Percentiles rank a stretch among this genome's conserved stretches.
These are phyloP conservation scores for Meghimatium bilineatum DNA, from an alignment of 2,888 invertebrate species.

Conservation along the genomic window DNA sequence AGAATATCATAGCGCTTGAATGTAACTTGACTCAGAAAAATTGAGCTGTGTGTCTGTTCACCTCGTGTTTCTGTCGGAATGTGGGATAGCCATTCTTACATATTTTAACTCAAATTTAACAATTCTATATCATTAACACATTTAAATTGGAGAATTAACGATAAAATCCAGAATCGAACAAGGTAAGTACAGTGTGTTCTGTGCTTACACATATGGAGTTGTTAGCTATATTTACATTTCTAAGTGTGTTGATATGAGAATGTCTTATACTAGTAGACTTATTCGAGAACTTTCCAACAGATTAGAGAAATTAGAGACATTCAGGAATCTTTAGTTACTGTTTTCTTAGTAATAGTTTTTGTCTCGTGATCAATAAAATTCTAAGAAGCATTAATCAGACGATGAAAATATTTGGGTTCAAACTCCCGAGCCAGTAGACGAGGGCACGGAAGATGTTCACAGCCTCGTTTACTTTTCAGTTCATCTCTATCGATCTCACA, in stretches of 20 bases:
- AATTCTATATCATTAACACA: neutral
- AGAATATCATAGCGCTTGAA: neutral
- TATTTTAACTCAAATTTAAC: neutral
- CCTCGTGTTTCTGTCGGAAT: no score
- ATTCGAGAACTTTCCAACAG: no score
- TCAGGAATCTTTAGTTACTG: no score
- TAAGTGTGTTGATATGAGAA: no score
- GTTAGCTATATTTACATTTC: neutral
- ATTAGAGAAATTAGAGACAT: no score
- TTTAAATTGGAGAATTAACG: neutral
- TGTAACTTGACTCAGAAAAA: neutral
- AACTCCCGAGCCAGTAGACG: no score
- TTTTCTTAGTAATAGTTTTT: neutral
- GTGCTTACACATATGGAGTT: neutral
- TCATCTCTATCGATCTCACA: constrained; percentile 6
- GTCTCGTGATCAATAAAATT: neutral
- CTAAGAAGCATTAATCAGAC: neutral
- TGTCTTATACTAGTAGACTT: no score
- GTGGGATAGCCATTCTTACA: no score
- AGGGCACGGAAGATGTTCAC: neutral
- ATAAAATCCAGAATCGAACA: neutral
- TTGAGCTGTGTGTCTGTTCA: neutral
- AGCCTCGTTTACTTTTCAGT: constrained; percentile 7
- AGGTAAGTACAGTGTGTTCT: neutral
- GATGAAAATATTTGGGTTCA: neutral